Base-by-base conservation (phyloP, 2,888 invertebrate genomes). In the Anodontia alba region DNA sequence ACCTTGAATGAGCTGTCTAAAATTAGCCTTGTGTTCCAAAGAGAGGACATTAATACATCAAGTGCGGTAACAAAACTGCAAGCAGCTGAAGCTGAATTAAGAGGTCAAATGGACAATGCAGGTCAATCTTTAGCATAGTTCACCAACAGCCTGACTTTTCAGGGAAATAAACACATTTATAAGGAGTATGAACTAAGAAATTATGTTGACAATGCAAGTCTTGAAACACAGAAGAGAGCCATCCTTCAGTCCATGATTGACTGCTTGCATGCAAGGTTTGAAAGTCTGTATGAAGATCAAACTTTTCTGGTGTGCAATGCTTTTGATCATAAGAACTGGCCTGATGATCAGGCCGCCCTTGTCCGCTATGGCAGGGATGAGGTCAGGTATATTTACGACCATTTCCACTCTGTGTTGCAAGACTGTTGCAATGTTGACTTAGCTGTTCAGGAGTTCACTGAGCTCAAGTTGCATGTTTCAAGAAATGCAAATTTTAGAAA, bases 361-460 rank as follows among this genome's bases (percentile, higher is more conserved):
- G 29, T 29, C 29, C 29, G 3, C 29, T 57, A 57, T 57, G 57
- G 57, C 23, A 26, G 57, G 17, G 57, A 29, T 23, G 57, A 29
- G 29, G 57, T 57, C 26, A 57, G 57, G 51, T n/a, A 51, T 51
- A n/a, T n/a, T 7, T 51, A 51, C 20, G 20, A 51, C 17, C 51
- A 51, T n/a, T 51, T 17, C 7, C 5, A 51, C 15, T 43, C 49
- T 12, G n/a, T 74, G 2, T 31, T 73, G 17, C 20, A n/a, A 46
- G 78, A 82, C 73, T 54, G 72, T 36, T 79, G 79, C 54, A 43
- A 76, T 31, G 20, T 81, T 42, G 80, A 54, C 12, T 42, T 51
- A 51, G 74, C 82, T 10, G 46, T 76, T 10, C 54, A 51, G 57
- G 72, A 83, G 57, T 78, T 80, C 75, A 73, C 15, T 62, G 80